Conservation (phyloP, 2,888 invertebrate genomes). For the Papilio elwesi region DNA sequence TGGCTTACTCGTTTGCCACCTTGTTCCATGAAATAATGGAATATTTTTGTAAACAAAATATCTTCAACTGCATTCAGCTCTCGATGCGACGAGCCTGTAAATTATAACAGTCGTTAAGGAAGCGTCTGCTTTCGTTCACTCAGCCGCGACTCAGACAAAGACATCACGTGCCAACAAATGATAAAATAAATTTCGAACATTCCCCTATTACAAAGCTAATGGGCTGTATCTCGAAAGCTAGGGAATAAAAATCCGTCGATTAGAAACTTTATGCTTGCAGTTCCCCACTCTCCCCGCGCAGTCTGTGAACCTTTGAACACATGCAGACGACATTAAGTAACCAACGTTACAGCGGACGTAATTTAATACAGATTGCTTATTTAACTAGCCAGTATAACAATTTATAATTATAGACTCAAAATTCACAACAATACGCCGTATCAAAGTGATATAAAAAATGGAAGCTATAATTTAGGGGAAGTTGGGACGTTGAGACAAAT, state of each 20-base stretch:
- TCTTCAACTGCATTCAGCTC: slow-evolving; percentile 25
- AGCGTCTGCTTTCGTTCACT: slow-evolving; percentile 45
- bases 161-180: slow-evolving; percentile 82
- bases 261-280: slow-evolving; percentile 84
- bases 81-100: slow-evolving; percentile 22
- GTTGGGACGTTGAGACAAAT: slow-evolving; percentile 48
- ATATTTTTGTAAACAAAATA: slow-evolving; percentile 8
- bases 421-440: no score
- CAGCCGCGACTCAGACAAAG: slow-evolving; percentile 66
- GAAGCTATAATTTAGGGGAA: slow-evolving; percentile 58
- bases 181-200: slow-evolving; percentile 83
- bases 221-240: slow-evolving; percentile 80
- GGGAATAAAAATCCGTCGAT: slow-evolving; percentile 84
- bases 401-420: background rate
- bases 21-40: no score
- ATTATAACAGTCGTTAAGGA: slow-evolving; percentile 42
- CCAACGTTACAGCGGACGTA: background rate
- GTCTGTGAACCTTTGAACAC: slow-evolving; percentile 57
- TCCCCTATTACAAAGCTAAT: slow-evolving; percentile 82
- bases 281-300: slow-evolving; percentile 68
- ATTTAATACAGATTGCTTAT: background rate
- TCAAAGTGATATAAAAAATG: slow-evolving; percentile 41
- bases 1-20: no score
- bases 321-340: slow-evolving; percentile 49
- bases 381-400: slow-evolving; percentile 26